A percentile compares a stretch with the other conserved stretches of the same genome.
Conservation (phyloP, 1,140 invertebrate genomes). For the Hyles vespertilio region DNA sequence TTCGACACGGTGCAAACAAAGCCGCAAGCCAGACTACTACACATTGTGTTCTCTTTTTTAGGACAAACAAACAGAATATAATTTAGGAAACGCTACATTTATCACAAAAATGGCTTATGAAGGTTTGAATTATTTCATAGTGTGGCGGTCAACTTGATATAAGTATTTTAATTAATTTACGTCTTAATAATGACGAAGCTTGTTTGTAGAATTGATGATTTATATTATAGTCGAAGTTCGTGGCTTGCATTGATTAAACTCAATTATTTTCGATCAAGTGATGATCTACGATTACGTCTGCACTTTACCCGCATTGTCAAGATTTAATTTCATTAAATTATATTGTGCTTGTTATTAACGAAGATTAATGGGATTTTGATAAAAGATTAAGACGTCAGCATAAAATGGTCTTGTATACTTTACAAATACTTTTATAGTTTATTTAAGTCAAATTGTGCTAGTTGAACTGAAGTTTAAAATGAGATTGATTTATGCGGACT, state of each 20-base stretch:
- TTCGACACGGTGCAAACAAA: constrained; percentile 62
- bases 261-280: background rate
- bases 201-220: no score
- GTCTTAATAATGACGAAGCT: no score
- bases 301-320: constrained; percentile 53
- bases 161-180: no score
- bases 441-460: no score
- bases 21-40: constrained; percentile 38
- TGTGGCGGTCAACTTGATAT: no score
- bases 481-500: no score
- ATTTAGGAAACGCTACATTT: constrained; percentile 25
- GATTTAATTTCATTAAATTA: constrained; percentile 67
- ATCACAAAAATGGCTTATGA: background rate
- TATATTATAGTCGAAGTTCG: no score
- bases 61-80: constrained; percentile 47
- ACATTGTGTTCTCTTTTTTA: constrained; percentile 58
- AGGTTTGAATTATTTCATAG: background rate
- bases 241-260: no score
- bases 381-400: constrained; percentile 11
- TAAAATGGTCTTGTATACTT: no score
- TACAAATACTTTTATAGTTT: no score
- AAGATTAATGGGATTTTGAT: constrained; percentile 64
- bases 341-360: constrained; percentile 51
- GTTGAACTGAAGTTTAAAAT: no score
- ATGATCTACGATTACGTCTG: constrained; percentile 10